Conservation (phyloP, 2,113 vertebrate species). For the Orthochromis indermauri region DNA sequence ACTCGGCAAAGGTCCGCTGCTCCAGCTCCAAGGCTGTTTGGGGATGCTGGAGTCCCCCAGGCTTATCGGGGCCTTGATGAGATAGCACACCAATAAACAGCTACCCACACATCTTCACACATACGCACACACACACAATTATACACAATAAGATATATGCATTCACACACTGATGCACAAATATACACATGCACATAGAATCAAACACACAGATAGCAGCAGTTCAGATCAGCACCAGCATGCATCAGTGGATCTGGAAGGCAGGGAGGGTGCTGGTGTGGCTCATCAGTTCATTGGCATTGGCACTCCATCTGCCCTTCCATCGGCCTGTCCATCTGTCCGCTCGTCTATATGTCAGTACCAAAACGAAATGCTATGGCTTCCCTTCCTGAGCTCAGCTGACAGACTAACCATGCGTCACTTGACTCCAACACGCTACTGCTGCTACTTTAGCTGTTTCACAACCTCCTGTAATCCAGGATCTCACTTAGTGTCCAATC, state of each 20-base stretch:
- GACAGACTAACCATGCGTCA: not conserved
- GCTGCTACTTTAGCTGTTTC: not conserved
- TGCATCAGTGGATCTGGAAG: constrained; percentile 25
- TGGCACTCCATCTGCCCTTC: constrained; percentile 37
- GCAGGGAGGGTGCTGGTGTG: not conserved
- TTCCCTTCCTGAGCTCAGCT: not conserved
- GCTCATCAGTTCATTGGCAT: constrained; percentile 31
- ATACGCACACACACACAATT: not conserved
- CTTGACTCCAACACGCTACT: not conserved
- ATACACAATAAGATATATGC: not conserved
- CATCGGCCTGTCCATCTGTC: constrained; percentile 40
- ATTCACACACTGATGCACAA: not conserved
- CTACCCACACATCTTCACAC: not conserved
- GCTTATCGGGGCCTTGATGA: constrained; percentile 39
- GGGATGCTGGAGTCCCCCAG: constrained; percentile 12
- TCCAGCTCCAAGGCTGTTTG: constrained; percentile 22
- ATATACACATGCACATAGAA: not conserved
- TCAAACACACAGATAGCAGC: not conserved
- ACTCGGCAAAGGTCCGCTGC: constrained; percentile 42
- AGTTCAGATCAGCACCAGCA: constrained; percentile 34
- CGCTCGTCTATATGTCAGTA: constrained; percentile 30
- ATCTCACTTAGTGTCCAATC: not conserved
- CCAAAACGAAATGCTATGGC: not conserved
- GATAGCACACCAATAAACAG: constrained; percentile 29
- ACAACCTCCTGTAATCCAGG: not conserved